Evolutionary conservation across 1,140 invertebrate genomes (phyloP).

Genomic region (Zaprionus camerounensis): DNA sequence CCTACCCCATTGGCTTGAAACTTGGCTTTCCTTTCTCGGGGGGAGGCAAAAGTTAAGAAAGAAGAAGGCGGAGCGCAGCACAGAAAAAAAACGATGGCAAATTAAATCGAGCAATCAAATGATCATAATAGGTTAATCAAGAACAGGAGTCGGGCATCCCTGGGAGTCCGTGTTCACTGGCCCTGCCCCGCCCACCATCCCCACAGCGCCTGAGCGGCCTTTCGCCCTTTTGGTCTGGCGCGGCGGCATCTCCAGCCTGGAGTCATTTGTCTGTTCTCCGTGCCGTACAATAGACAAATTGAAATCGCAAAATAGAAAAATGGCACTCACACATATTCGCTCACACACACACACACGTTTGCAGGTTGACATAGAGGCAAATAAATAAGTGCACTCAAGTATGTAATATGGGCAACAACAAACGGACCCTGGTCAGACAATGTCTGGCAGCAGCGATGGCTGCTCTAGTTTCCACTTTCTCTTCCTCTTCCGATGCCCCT

Average conservation of each 20-base stretch:
- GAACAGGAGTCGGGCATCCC: constrained; percentile 55
- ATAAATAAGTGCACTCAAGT: constrained; percentile 82
- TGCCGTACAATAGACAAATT: constrained; percentile 63
- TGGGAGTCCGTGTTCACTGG: neutral
- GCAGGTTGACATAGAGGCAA: constrained; percentile 79
- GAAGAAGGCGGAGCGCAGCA: neutral
- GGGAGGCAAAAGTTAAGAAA: constrained; percentile 8
- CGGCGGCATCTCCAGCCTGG: constrained; percentile 6
- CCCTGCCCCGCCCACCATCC: neutral
- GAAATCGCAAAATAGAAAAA: constrained; percentile 64
- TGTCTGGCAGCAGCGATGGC: constrained; percentile 34
- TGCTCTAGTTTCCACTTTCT: constrained; percentile 40
- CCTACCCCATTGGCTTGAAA: neutral
- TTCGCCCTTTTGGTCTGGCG: constrained; percentile 11
- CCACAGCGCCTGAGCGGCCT: neutral
- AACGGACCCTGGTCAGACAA: constrained; percentile 53
- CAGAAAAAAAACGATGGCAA: constrained; percentile 56
- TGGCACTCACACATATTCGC: constrained; percentile 58
- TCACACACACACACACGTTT: constrained; percentile 27
- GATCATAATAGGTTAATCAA: constrained; percentile 83
- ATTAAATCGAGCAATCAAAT: constrained; percentile 82
- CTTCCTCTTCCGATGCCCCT: constrained; percentile 24
- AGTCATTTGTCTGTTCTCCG: constrained; percentile 48
- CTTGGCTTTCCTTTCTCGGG: neutral
- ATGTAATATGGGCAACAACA: constrained; percentile 75